Conservation (phyloP, 2,797 vertebrate species). For the Amblyopsis hoosieri region DNA sequence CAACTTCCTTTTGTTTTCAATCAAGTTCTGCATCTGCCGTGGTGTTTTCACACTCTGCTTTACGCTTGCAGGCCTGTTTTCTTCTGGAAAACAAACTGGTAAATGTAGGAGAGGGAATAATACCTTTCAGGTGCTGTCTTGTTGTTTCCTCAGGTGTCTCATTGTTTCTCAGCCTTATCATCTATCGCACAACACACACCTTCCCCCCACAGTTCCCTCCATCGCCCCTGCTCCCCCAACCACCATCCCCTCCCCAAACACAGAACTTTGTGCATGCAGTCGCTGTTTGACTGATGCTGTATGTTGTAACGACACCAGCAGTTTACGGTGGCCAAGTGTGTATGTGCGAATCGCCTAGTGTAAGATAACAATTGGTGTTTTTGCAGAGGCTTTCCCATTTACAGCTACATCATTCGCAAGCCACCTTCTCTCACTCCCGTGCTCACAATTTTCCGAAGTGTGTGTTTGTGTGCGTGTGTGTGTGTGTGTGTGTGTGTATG, state of each 20-base stretch:
- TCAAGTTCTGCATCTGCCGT: no score
- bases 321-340: slow-evolving; percentile 47
- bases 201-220: not conserved
- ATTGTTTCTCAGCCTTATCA: slow-evolving; percentile 22
- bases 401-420: slow-evolving; percentile 28
- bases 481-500: no score
- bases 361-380: slow-evolving; percentile 41
- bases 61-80: no score
- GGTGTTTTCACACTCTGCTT: no score
- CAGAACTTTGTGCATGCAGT: slow-evolving; percentile 36
- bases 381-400: slow-evolving; percentile 50
- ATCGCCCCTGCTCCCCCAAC: slow-evolving; percentile 24
- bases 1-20: no score
- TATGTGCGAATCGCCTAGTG: slow-evolving; percentile 44
- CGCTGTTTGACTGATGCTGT: slow-evolving; percentile 39
- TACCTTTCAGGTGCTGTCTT: slow-evolving; percentile 4
- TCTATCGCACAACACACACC: slow-evolving; percentile 22
- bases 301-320: slow-evolving; percentile 45
- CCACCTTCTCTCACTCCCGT: slow-evolving; percentile 6
- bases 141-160: slow-evolving; percentile 38
- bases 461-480: no score
- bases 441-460: not conserved
- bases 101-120: no score
- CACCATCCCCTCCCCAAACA: slow-evolving; percentile 9
- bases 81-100: no score